Base-by-base conservation (phyloP, 2,797 vertebrate genomes). In the Hozukius guyotensis region DNA sequence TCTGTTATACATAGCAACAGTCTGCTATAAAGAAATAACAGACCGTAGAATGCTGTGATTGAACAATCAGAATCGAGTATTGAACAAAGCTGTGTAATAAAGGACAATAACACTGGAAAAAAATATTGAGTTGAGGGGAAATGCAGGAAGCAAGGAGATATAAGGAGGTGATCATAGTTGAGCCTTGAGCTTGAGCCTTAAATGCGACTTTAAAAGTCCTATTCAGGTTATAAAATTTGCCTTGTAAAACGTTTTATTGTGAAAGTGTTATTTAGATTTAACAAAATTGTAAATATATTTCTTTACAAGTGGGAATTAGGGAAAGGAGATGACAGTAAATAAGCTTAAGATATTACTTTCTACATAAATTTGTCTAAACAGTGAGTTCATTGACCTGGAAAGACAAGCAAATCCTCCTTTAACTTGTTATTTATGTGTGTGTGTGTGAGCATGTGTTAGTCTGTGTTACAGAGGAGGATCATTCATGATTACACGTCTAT, bases 341-440 rank as follows among this genome's bases (percentile, higher is more conserved):
- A 22, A 18, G 8, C 6, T 60, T 31, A 31, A 65, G 27, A 70
- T 24, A 22, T 56, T 71, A 13, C 8, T 59, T 69, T 22, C 53
- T 61, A 9, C 20, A 46, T 22, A 11, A 11, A 49, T 72, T 55
- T 76, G n/a, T 64, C 12, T 42, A 36, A 78, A 85, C 5, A 16
- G 20, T 38, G 25, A 55, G 64, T 62, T 85, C 66, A 72, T 24
- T 89, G 83, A 88, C 83, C 67, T 73, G 78, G 49, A 83, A 87
- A 85, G 80, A 84, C 13, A 81, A 86, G 68, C 71, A 75, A 29
- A 83, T 46, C 70, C 75, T 87, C 64, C 82, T 83, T 62, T 38
- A 16, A 71, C 49, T 53, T 78, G 32, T 61, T 67, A 34, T 78
- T 31, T 72, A 53, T 65, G 6, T 22, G 8, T 55, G 62, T 55